Percentiles rank a stretch among this genome's conserved stretches.
phyloP scores from a whole-genome alignment of 2,888 invertebrate species.

The Prenolepis imparis region DNA sequence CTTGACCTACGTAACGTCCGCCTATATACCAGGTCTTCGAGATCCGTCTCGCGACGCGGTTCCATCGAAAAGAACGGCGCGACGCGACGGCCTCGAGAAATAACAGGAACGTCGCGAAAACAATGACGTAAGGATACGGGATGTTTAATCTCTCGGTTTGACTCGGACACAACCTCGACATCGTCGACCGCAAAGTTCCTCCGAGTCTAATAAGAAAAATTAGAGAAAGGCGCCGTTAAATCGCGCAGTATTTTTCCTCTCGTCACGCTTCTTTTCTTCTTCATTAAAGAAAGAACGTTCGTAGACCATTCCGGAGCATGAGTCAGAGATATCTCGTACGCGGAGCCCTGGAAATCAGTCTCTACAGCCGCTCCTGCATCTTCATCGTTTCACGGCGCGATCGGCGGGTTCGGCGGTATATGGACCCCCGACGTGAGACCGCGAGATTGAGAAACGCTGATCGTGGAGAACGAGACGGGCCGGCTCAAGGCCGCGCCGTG shows the following conservation, averaged over 20 bases:
- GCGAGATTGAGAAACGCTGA: slow-evolving; percentile 84
- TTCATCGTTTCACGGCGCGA: slow-evolving; percentile 8
- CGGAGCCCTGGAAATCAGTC: neutral
- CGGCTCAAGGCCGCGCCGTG: slow-evolving; percentile 84
- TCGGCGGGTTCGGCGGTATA: slow-evolving; percentile 23
- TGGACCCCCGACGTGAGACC: slow-evolving; percentile 71
- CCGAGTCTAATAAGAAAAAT: slow-evolving; percentile 17
- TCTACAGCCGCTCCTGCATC: slow-evolving; percentile 10
- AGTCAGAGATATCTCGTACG: neutral
- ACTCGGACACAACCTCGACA: neutral
- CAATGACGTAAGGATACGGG: slow-evolving; percentile 66
- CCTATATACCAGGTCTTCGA: slow-evolving; percentile 36
- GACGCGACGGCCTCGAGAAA: slow-evolving; percentile 68
- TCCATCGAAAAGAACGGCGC: slow-evolving; percentile 47
- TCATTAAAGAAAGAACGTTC: neutral
- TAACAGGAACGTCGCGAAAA: slow-evolving; percentile 71
- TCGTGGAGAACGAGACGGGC: slow-evolving; percentile 81
- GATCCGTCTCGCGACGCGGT: neutral
- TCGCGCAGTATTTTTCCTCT: neutral
- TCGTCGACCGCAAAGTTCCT: too few species aligned
- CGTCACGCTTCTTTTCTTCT: neutral
- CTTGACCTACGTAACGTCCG: slow-evolving; percentile 50
- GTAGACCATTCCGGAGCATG: neutral
- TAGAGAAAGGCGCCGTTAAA: neutral
- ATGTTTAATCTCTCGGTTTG: slow-evolving; percentile 26